Conservation (phyloP, 2,797 vertebrate species). For the Neoniphon sammara region DNA sequence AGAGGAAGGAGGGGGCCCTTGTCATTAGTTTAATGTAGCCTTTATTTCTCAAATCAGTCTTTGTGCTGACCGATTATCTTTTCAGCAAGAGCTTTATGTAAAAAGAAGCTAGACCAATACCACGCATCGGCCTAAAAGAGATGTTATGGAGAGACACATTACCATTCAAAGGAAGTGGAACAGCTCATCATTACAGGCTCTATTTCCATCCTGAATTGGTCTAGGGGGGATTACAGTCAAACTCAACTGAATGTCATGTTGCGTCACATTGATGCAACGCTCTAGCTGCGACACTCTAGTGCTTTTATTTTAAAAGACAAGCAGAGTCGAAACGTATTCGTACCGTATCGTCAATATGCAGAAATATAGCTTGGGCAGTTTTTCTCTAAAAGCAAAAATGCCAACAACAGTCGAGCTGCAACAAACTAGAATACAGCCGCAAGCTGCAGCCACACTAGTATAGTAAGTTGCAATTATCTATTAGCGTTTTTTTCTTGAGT, state of each 20-base stretch:
- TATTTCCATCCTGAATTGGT: conserved; percentile 22
- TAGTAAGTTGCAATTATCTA: too few species aligned
- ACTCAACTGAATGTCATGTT: too few species aligned
- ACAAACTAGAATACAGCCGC: conserved; percentile 3
- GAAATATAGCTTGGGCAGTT: conserved; percentile 41
- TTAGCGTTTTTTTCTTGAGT: conserved; percentile 2
- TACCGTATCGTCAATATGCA: conserved; percentile 41
- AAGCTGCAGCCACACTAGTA: conserved; percentile 10
- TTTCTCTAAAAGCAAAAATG: neutral
- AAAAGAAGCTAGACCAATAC: too few species aligned
- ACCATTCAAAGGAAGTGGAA: neutral
- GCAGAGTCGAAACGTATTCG: conserved; percentile 21
- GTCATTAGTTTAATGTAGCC: neutral
- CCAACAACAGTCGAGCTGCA: too few species aligned
- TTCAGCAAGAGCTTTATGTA: too few species aligned
- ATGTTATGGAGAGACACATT: neutral
- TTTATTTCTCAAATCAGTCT: conserved; percentile 13
- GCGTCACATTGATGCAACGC: neutral
- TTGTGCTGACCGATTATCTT: neutral
- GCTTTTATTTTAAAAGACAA: conserved; percentile 25
- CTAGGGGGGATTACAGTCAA: neutral
- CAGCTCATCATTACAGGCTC: neutral
- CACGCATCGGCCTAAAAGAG: neutral
- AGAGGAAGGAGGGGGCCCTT: neutral
- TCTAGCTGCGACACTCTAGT: neutral